A percentile compares a stretch with the other conserved stretches of the same genome.
Evolutionary conservation across 30 jellyfish, hydroid and myxozoan species (phyloP).

Genomic region (Euphysa ruthae): DNA sequence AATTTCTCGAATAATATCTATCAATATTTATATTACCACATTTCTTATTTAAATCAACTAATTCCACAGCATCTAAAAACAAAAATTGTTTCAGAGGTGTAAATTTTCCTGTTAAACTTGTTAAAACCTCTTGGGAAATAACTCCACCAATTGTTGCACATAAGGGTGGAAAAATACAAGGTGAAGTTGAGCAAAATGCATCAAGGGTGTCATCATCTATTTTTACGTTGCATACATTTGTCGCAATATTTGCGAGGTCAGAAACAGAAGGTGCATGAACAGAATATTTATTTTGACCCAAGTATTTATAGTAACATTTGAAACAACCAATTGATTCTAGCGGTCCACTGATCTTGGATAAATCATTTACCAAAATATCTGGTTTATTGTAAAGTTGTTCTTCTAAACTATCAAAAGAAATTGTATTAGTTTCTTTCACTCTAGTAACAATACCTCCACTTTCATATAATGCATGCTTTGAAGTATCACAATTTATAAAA

Average conservation of each 20-base stretch:
- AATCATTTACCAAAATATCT: conserved; percentile 40
- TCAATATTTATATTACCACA: background rate
- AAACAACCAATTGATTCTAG: conserved; percentile 3
- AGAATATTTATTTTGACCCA: too few species aligned
- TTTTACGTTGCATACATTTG: background rate
- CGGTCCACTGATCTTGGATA: conserved; percentile 33
- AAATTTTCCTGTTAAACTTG: conserved; percentile 67
- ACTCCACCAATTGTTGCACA: conserved; percentile 84
- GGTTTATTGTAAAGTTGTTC: conserved; percentile 46
- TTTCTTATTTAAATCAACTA: background rate
- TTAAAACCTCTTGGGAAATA: conserved; percentile 81
- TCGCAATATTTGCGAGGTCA: conserved; percentile 5
- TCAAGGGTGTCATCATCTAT: conserved; percentile 10
- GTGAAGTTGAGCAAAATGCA: too few species aligned
- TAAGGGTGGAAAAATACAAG: conserved; percentile 66
- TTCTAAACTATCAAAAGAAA: conserved; percentile 35
- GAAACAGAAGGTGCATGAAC: too few species aligned
- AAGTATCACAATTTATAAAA: conserved; percentile 46
- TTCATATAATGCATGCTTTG: conserved; percentile 29
- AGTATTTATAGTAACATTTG: conserved; percentile 30
- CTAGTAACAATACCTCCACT: conserved; percentile 69
- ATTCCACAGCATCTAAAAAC: conserved; percentile 56
- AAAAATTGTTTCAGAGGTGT: conserved; percentile 69
- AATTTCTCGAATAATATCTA: conserved; percentile 20
- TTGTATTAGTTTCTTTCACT: conserved; percentile 22